Evolutionary conservation across 2,797 vertebrate genomes (phyloP).

Genomic region (Thaleichthys pacificus): DNA sequence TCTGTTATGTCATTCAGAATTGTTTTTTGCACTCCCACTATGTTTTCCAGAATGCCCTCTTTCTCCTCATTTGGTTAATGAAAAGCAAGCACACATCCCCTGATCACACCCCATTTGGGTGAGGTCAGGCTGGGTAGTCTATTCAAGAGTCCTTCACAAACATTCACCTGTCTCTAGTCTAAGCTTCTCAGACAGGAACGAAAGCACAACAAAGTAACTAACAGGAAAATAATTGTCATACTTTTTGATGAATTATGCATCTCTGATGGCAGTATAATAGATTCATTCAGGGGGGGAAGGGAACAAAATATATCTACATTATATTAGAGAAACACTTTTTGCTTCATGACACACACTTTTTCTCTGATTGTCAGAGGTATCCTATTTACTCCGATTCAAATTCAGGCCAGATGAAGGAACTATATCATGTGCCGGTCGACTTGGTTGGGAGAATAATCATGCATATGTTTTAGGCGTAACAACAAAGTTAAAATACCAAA

Average conservation of each 20-base stretch:
- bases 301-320: slow-evolving; percentile 55
- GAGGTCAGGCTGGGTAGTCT: slow-evolving; percentile 56
- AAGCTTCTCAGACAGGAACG: slow-evolving; percentile 71
- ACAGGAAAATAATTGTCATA: slow-evolving; percentile 82
- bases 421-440: no score
- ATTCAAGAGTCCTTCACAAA: slow-evolving; percentile 55
- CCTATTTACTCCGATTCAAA: no score
- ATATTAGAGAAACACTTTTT: slow-evolving; percentile 12
- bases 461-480: neutral
- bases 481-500: slow-evolving; percentile 27
- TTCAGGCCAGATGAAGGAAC: no score
- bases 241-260: slow-evolving; percentile 72
- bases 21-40: slow-evolving; percentile 32
- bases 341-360: neutral
- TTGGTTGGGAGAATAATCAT: neutral
- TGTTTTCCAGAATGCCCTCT: slow-evolving; percentile 50
- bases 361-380: no score
- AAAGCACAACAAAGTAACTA: slow-evolving; percentile 66
- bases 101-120: slow-evolving; percentile 44
- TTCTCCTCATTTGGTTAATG: slow-evolving; percentile 26
- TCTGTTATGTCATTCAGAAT: slow-evolving; percentile 42
- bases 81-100: slow-evolving; percentile 49
- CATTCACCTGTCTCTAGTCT: slow-evolving; percentile 64
- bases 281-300: slow-evolving; percentile 62
- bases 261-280: slow-evolving; percentile 70